phyloP scores from a whole-genome alignment of 2,797 vertebrate genomes.

The Brachymystax lenok region DNA sequence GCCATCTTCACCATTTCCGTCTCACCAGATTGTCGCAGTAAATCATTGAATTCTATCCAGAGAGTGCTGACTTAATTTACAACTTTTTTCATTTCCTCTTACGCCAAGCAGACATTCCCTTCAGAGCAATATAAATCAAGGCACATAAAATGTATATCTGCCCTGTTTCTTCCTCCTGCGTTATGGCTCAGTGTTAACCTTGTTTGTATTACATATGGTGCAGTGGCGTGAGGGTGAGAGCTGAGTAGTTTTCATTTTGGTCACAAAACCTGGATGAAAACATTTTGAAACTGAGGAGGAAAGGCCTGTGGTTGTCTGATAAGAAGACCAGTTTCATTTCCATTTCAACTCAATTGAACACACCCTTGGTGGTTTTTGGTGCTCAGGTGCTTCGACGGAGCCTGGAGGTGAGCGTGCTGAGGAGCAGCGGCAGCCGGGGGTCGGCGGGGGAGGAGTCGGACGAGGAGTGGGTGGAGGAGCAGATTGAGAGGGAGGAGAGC shows the following conservation, averaged over 20 bases:
- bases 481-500: constrained; percentile 78
- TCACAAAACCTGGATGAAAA: background rate
- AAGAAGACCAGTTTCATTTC: background rate
- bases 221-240: background rate
- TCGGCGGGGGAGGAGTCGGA: constrained; percentile 84
- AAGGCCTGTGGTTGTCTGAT: background rate
- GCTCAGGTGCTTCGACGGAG: constrained; percentile 83
- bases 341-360: background rate
- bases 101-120: background rate
- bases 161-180: no score
- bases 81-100: background rate
- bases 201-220: background rate
- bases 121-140: background rate
- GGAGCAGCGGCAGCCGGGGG: constrained; percentile 68
- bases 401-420: constrained; percentile 77
- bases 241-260: background rate
- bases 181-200: background rate
- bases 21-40: background rate
- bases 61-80: constrained; percentile 4
- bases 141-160: background rate
- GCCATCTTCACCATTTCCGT: background rate
- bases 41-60: background rate
- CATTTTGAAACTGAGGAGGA: background rate
- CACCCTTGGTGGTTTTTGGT: background rate
- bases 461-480: constrained; percentile 87